Base-by-base conservation (phyloP, 2,888 invertebrate genomes). In the Thelaira solivaga region DNA sequence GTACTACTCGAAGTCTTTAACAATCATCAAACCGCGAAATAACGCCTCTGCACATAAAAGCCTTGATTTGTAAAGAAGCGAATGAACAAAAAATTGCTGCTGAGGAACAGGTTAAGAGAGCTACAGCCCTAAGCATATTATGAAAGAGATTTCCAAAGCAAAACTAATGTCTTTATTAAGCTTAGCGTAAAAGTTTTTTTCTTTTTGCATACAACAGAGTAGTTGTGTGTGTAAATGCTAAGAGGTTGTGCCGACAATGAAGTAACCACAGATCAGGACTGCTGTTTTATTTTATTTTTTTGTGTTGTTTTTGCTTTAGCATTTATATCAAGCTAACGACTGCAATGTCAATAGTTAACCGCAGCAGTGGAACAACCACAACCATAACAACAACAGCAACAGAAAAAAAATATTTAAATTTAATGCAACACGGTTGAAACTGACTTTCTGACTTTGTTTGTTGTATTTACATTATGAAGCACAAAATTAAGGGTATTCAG, bases 111-210 rank as follows among this genome's bases (percentile, higher is more conserved):
- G 36, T 64, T 57, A n/a, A n/a, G n/a, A 57, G 11, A 41, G 55
- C 64, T 39, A 10, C 8, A 22, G 22, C 62, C 45, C 8, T 5
- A 20, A 26, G 62, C n/a, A 41, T 2, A 22, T 29, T 72, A 26
- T 7, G 18, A 16, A 45, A 29, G 45, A 8, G 45, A 62, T 55
- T 45, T 34, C 29, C 7, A 49, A 55, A 55, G 39, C 69, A 47
- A 41, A 49, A 57, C 53, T 69, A 76, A 76, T 76, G 75, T 64
- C 75, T 76, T 76, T 69, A 76, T 76, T 76, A 76, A 49, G 57
- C 41, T 53, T 39, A 57, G 16, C 31, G 11, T 20, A 55, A 43
- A 61, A 62, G 47, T 45, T 45, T 36, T 59, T 36, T 64, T 10
- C 16, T 4, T 57, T 36, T 2, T 1, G 41, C 7, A n/a, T 29